A percentile compares a stretch with the other conserved stretches of the same genome.
Conservation (phyloP, 2,797 vertebrate genomes). For the Tauraco hartlaubi region DNA sequence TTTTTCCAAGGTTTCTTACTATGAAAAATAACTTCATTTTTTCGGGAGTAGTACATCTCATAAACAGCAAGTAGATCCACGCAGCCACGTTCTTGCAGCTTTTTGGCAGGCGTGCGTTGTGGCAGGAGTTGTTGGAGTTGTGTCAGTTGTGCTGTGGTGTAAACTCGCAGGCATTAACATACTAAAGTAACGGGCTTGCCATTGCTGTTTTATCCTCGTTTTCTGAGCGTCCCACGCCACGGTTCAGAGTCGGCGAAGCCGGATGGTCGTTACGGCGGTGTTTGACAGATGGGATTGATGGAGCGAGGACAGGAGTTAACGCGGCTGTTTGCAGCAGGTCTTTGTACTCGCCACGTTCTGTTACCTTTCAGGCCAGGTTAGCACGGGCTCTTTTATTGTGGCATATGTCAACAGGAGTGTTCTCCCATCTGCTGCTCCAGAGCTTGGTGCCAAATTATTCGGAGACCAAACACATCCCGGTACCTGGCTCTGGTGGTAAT, state of each 20-base stretch:
- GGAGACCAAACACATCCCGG: conserved; percentile 62
- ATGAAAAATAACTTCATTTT: accelerated
- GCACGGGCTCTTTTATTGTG: conserved; percentile 76
- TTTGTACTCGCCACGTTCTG: conserved; percentile 72
- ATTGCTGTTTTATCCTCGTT: accelerated
- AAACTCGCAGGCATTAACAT: accelerated
- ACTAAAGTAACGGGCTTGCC: accelerated
- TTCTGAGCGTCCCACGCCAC: accelerated
- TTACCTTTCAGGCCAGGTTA: conserved; percentile 79
- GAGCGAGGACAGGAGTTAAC: conserved; percentile 68
- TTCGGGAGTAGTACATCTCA: accelerated
- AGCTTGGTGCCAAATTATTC: conserved; percentile 73
- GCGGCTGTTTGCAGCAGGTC: conserved; percentile 79
- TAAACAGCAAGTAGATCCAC: accelerated
- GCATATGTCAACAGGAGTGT: conserved; percentile 85
- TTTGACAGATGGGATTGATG: conserved; percentile 74
- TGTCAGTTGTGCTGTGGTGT: background rate
- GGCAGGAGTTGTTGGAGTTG: background rate
- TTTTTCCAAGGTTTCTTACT: background rate
- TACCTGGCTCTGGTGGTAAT: conserved; percentile 85
- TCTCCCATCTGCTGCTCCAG: conserved; percentile 86
- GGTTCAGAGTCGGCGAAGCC: background rate
- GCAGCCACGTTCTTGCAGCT: accelerated
- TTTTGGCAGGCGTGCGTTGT: background rate
- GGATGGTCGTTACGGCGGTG: background rate